A percentile compares a stretch with the other conserved stretches of the same genome.
These are phyloP conservation scores for Grammomys dolichurus DNA, from an alignment of 2,113 vertebrate genomes.

Conservation along the genomic window DNA sequence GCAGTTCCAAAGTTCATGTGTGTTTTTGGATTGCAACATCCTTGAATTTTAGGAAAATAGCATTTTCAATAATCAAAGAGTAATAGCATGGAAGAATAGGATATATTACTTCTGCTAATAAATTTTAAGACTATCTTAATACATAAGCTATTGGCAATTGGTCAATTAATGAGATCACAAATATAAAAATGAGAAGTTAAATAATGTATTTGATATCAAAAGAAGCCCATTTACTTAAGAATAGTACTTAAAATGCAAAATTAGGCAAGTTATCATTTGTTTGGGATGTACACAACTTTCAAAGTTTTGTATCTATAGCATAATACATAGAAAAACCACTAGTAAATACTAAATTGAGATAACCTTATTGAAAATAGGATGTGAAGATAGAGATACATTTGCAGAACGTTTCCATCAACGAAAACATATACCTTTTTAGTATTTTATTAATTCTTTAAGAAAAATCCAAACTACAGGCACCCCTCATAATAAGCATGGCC, in stretches of 20 bases:
- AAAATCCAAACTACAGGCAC: background rate
- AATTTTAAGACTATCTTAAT: background rate
- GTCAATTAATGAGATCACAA: background rate
- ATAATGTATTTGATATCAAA: background rate
- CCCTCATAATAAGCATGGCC: background rate
- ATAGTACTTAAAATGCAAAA: background rate
- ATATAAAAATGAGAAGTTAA: background rate
- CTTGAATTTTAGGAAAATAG: background rate
- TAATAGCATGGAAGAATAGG: background rate
- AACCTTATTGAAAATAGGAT: background rate
- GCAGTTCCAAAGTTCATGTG: background rate
- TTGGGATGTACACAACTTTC: background rate
- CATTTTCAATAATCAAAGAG: background rate
- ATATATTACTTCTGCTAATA: background rate
- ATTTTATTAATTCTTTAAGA: background rate
- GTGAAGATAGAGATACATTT: background rate
- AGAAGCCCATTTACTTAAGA: background rate
- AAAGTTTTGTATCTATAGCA: background rate
- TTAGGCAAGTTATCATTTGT: background rate
- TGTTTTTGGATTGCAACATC: background rate
- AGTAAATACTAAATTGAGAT: background rate
- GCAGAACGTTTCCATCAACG: background rate
- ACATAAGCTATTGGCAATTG: background rate
- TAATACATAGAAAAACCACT: background rate
- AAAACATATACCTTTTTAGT: background rate